A percentile compares a stretch with the other conserved stretches of the same genome.
Conservation (phyloP, 2,888 invertebrate genomes). For the Scaptomyza tumidula region DNA sequence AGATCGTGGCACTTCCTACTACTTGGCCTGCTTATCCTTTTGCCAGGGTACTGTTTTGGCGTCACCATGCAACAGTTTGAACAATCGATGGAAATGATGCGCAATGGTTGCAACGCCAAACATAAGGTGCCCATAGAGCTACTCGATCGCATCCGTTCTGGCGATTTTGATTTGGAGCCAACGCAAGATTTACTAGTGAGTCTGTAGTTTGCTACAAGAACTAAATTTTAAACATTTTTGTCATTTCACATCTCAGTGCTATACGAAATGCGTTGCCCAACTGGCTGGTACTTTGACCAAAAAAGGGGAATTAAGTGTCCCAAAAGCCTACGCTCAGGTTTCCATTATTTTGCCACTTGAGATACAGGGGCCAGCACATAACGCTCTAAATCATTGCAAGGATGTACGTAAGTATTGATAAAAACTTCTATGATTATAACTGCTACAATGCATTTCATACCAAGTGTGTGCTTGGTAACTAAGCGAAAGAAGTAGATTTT, state of each 20-base stretch:
- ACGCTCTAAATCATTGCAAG: conserved; percentile 74
- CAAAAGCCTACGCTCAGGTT: conserved; percentile 80
- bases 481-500: too few species aligned
- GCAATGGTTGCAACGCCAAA: conserved; percentile 81
- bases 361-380: conserved; percentile 68
- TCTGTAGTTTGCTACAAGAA: not conserved
- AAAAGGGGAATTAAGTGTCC: conserved; percentile 80
- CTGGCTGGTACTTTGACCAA: conserved; percentile 82
- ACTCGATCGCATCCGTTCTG: conserved; percentile 76
- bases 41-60: conserved; percentile 18
- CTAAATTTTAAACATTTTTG: not conserved
- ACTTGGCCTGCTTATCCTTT: conserved; percentile 36
- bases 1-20: conserved; percentile 36
- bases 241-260: conserved; percentile 68
- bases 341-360: conserved; percentile 80
- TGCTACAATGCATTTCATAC: too few species aligned
- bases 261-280: conserved; percentile 80
- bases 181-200: conserved; percentile 77
- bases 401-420: conserved; percentile 79
- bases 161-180: conserved; percentile 71
- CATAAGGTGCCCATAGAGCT: conserved; percentile 75
- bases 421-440: too few species aligned
- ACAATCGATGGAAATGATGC: conserved; percentile 82
- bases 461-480: too few species aligned
- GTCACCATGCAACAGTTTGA: conserved; percentile 81